Conservation (phyloP, 37 sponge, comb jelly and placozoan species). For the Ianthella basta region DNA sequence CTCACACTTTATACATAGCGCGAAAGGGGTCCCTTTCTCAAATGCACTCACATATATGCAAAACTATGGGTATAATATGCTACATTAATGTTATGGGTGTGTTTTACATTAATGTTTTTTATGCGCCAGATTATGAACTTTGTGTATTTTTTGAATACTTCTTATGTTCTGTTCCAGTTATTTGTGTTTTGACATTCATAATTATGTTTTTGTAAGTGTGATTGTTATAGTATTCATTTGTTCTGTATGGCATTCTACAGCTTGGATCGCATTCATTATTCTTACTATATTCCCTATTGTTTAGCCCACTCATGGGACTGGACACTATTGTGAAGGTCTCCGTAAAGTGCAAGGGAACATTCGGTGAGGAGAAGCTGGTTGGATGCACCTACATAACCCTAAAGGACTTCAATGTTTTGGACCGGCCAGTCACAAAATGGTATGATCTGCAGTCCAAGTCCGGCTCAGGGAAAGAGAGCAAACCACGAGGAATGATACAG, state of each 20-base stretch:
- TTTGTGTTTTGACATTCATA: neutral
- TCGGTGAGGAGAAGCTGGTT: neutral
- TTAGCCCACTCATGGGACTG: neutral
- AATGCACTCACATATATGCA: no score
- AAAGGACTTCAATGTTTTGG: neutral
- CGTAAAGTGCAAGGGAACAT: conserved; percentile 8
- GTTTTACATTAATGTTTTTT: no score
- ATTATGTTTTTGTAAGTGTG: neutral
- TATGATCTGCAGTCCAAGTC: neutral
- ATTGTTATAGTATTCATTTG: neutral
- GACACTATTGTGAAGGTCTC: conserved; percentile 14
- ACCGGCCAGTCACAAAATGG: neutral
- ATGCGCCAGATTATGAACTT: no score
- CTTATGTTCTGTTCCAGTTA: no score
- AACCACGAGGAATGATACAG: neutral
- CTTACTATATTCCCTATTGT: no score
- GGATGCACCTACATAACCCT: neutral
- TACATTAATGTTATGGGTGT: no score
- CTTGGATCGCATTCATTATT: no score
- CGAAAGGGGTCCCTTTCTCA: no score
- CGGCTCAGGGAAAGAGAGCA: neutral
- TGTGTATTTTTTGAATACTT: no score
- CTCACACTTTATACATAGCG: no score
- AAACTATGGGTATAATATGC: no score
- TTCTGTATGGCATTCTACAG: neutral